phyloP scores from a whole-genome alignment of 2,113 vertebrate species.

The Entomyzon cyanotis region DNA sequence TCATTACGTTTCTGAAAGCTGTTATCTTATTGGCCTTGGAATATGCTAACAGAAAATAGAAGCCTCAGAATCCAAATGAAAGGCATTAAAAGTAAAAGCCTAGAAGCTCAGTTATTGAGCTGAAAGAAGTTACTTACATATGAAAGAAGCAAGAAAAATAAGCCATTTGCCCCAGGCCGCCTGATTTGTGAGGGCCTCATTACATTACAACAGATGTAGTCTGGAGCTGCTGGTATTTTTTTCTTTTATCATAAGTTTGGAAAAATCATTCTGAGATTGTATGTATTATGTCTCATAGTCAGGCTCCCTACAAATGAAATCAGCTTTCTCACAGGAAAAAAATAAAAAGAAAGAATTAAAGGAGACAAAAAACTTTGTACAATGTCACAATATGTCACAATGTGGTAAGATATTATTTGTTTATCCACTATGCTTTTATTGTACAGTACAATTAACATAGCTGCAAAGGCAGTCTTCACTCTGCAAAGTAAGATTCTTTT shows the following conservation, averaged over 20 bases:
- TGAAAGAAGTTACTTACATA: constrained; percentile 40
- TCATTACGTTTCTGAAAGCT: constrained; percentile 27
- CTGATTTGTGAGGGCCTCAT: not conserved
- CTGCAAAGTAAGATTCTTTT: not conserved
- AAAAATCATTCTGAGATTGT: not conserved
- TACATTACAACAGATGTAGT: not conserved
- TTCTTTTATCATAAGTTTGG: not conserved
- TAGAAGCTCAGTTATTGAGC: constrained; percentile 23
- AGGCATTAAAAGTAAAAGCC: constrained; percentile 29
- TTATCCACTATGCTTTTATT: not conserved
- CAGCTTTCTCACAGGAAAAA: fast-evolving
- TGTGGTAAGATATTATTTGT: not conserved
- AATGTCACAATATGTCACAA: not conserved
- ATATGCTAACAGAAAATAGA: constrained; percentile 23
- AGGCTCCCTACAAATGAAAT: not conserved
- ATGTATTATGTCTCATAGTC: not conserved
- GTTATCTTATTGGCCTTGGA: constrained; percentile 18
- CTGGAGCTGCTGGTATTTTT: not conserved
- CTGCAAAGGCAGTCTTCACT: not conserved
- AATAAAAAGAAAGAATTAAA: no score
- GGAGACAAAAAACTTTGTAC: not conserved
- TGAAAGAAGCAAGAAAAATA: constrained; percentile 42
- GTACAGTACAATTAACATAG: not conserved
- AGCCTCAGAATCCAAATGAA: constrained; percentile 7
- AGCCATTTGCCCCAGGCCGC: not conserved